phyloP scores from a whole-genome alignment of 2,888 invertebrate species.

The Netelia virgata region DNA sequence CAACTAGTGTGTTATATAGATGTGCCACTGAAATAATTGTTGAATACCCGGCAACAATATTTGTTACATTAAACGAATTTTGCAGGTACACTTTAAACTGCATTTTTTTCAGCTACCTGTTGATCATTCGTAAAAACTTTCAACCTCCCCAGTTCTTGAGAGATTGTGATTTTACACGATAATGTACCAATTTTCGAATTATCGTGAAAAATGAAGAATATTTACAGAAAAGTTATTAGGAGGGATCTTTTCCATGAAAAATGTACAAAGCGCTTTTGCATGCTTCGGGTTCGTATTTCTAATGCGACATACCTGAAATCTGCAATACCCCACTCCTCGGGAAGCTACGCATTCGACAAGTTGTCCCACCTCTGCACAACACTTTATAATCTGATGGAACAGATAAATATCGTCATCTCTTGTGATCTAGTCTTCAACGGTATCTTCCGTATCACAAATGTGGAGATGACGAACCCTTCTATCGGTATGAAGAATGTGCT shows the following conservation, averaged over 20 bases:
- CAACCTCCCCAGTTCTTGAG: neutral
- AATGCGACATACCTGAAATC: slow-evolving; percentile 35
- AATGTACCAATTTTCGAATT: too few species aligned
- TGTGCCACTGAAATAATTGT: too few species aligned
- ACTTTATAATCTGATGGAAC: neutral
- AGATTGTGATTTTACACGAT: neutral
- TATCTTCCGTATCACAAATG: too few species aligned
- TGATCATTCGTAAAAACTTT: slow-evolving; percentile 27
- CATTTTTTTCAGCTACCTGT: slow-evolving; percentile 31
- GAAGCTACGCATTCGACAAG: neutral
- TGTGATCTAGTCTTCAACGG: too few species aligned
- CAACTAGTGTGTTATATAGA: too few species aligned
- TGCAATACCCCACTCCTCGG: slow-evolving; percentile 17
- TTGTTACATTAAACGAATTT: too few species aligned
- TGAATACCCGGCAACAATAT: too few species aligned
- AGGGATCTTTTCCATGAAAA: neutral
- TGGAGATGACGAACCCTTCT: too few species aligned
- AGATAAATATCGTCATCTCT: too few species aligned
- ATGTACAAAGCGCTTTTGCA: neutral
- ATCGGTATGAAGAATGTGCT: too few species aligned
- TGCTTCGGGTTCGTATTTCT: slow-evolving; percentile 28
- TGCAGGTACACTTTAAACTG: too few species aligned
- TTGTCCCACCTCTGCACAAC: slow-evolving; percentile 8
- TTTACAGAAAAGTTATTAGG: neutral
- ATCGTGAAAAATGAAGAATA: neutral